Conservation (phyloP, 2,797 vertebrate species). For the Macroramphosus scolopax region DNA sequence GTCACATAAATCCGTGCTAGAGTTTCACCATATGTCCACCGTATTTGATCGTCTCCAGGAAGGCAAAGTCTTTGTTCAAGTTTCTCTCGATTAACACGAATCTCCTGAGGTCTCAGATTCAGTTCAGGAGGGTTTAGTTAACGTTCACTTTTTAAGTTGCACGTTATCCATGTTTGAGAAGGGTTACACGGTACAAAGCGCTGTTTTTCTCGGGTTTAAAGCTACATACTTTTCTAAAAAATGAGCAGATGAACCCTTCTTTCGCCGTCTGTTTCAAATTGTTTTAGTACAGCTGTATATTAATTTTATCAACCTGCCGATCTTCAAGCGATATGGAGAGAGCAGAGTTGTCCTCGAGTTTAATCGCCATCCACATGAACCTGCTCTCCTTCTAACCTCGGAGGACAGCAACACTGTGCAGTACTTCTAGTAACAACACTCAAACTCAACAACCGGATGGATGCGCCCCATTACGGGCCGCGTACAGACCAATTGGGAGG, state of each 20-base stretch:
- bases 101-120: no score
- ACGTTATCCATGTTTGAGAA: constrained; percentile 46
- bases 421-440: not conserved
- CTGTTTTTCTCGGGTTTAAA: no score
- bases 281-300: no score
- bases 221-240: no score
- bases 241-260: no score
- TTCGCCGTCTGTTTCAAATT: no score
- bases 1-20: not conserved
- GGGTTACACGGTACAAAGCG: no score
- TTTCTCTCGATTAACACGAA: no score
- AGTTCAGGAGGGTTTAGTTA: no score
- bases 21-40: constrained; percentile 9
- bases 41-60: not conserved
- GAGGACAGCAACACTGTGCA: not conserved
- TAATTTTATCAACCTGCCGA: no score
- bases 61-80: no score
- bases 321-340: not conserved
- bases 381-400: constrained; percentile 35
- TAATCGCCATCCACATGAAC: constrained; percentile 57
- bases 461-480: accelerated
- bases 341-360: constrained; percentile 16
- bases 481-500: not conserved
- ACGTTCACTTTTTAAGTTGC: constrained; percentile 8
- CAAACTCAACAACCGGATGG: no score